Base-by-base conservation (phyloP, 1,140 invertebrate species). In the Cotesia vestalis region DNA sequence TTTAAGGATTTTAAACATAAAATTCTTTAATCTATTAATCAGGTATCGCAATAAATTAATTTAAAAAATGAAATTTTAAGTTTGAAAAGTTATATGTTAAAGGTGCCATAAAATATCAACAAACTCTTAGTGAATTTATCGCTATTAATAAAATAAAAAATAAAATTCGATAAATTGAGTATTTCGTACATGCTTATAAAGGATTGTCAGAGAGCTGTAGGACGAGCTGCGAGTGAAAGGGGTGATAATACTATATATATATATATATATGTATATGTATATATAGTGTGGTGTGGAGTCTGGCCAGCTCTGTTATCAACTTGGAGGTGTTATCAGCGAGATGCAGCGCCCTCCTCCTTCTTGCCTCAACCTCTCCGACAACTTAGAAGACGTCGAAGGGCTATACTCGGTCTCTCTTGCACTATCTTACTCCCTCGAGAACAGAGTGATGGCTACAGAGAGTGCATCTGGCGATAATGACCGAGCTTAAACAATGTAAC, bases 401-500 rank as follows among this genome's bases (percentile, higher is more conserved):
- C 74, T 71, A 62, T 60, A 77, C 73, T 79, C 78, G 66, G 17
- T 61, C 63, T 59, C 57, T 40, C 17, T 66, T 74, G 9, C 80
- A 80, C 77, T 85, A 83, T 85, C 83, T 81, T 78, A 79, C 78
- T 84, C 84, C 83, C 84, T 82, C 82, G 75, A 62, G 69, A 52
- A 57, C 20, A 69, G 82, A 85, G 83, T 86, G 83, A 83, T 84
- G 82, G 79, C 79, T 85, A 86, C 84, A 85, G 84, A 46, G 40
- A 86, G 84, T 85, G 85, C 83, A 85, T 86, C 84, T 81, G 73
- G 80, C 80, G 85, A 87, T 86, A 87, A 87, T 83, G 83, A 83
- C 80, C 79, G 80, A 86, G 85, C 80, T 86, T 86, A 84, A 87
- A 87, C 84, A 87, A 87, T 87, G 85, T 87, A 81, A 81, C 84